Base-by-base conservation (phyloP, 2,888 invertebrate species). In the Synanthedon tipuliformis region DNA sequence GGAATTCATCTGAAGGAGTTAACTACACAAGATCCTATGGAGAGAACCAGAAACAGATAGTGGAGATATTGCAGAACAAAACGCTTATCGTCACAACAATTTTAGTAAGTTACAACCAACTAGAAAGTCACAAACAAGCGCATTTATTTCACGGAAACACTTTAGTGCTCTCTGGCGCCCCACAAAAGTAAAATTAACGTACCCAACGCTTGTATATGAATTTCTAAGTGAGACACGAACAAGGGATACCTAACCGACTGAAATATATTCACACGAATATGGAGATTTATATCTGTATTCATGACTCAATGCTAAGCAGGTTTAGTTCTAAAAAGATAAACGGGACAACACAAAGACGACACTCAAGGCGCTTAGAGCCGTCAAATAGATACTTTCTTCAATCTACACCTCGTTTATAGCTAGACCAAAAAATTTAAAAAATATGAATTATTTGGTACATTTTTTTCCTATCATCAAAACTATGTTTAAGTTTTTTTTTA, bases 51-150 rank as follows among this genome's bases (percentile, higher is more conserved):
- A 93, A 93, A 54, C 94, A 95, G 75, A 95, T 96, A 61, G 95
- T 95, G 41, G 95, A 95, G 70, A 95, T 94, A 69, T 86, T 97
- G 51, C 95, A 95, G 69, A 97, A 97, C 73, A 96, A 96, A 82
- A 97, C 96, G 0, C 91, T 98, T 57, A 90, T 94, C 53, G 96
- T 98, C 13, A 95, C 96, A 5, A 96, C 97, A 8, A 94, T 97
- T 70, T 82, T 97, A 91, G 98, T 97, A 80, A 90, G 92, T 81
- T 59, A 63, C 68, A 66, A 68, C 63, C 65, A 59, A 55, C 52
- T 53, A 55, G 50, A 50, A 45, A 45, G 45, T 34, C 12, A 45
- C 45, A n/a, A 13, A 57, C 58, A 65, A 57, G 61, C 61, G 61
- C 65, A 71, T 70, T 69, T 68, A 71, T 71, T 68, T 62, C 64